Evolutionary conservation across 2,888 invertebrate genomes (phyloP), one percentile per base, ranked within the genome.

Genomic region (Ophion obscuratus): DNA sequence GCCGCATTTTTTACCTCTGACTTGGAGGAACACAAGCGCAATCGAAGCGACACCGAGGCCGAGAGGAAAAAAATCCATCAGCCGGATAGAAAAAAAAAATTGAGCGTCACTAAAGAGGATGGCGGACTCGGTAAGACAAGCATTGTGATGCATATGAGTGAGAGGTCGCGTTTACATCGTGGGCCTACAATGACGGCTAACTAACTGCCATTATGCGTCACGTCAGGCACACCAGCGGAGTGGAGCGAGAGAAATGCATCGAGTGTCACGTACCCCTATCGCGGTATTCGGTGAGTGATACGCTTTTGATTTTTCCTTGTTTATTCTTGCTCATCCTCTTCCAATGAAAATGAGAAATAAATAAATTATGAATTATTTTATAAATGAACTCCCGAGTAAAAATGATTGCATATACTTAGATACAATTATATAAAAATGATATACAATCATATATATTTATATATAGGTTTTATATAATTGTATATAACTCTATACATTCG

Each of bases 101-200:
- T 81, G 84, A 90, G 88, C 91, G 89, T 90, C 89, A 90, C 91
- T 91, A 91, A 92, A 91, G 87, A 89, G 89, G 89, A 89, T 89
- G 88, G 87, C 90, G 85, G 87, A 86, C 87, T 88, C 83, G 87
- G 90, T 89, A 89, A 88, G 90, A 88, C 88, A 75, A 87, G 84
- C 88, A 91, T 92, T 92, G 91, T 92, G 88, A 92, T 91, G 91
- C 91, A 92, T 91, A 92, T 91, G 88, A 76, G 87, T 74, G 80
- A 31, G 74, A 70, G 79, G 79, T 40, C 88, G 87, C 87, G 90
- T 92, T 91, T 67, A 62, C n/a, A 73, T 66, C 73, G 44, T 62
- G 53, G 14, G 61, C 68, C 61, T 91, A 92, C 92, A 93, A 93
- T 92, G 91, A 92, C 88, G 83, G 89, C 91, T 92, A 93, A 93